A percentile compares a stretch with the other conserved stretches of the same genome.
Conservation (phyloP, 2,113 vertebrate species). For the Smithornis capensis region DNA sequence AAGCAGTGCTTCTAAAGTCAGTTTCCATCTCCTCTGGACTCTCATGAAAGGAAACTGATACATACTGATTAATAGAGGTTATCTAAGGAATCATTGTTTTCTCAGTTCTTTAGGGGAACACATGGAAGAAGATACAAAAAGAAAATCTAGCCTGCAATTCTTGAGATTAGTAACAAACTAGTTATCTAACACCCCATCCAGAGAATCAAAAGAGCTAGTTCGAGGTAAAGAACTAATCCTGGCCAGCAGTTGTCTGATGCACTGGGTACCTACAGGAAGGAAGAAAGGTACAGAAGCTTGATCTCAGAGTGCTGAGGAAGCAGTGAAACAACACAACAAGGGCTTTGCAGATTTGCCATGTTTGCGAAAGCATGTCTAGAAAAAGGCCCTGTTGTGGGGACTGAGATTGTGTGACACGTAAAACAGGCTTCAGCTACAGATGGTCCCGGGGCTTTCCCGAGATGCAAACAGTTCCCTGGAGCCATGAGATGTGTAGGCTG, state of each 20-base stretch:
- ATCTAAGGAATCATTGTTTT: neutral
- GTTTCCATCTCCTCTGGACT: neutral
- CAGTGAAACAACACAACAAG: neutral
- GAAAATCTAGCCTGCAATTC: neutral
- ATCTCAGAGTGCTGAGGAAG: neutral
- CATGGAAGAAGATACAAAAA: neutral
- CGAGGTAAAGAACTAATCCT: neutral
- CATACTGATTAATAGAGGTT: neutral
- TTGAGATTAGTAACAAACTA: neutral
- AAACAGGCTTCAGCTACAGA: neutral
- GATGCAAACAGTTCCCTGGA: neutral
- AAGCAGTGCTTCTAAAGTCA: neutral
- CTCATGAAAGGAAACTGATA: neutral
- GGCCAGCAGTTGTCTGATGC: neutral
- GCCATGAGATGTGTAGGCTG: neutral
- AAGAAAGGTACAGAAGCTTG: neutral
- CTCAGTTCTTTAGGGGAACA: neutral
- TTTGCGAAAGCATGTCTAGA: neutral
- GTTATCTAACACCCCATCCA: neutral
- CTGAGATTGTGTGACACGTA: neutral
- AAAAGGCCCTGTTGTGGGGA: neutral
- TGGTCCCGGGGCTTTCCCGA: slow-evolving; percentile 8
- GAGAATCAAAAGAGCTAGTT: neutral
- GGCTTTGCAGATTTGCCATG: neutral
- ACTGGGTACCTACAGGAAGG: neutral